Evolutionary conservation across 2,888 invertebrate species (phyloP).

Genomic region (Branchellion lobata): DNA sequence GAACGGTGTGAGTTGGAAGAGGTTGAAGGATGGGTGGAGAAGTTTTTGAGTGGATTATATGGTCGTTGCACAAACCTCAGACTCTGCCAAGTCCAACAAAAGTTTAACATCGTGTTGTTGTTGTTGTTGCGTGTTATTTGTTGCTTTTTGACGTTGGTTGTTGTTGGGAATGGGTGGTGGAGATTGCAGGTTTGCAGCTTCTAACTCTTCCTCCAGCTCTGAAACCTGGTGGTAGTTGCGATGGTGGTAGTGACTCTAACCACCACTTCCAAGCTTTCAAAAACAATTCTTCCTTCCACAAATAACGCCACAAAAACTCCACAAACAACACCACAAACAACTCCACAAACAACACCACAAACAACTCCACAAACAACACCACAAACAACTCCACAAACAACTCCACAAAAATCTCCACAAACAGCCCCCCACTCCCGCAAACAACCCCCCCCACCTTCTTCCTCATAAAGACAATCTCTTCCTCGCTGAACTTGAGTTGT

Average conservation of each 20-base stretch:
- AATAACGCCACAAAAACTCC: no score
- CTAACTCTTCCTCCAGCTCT: conserved; percentile 38
- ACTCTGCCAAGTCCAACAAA: conserved; percentile 82
- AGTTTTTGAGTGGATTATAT: background rate
- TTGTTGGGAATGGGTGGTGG: no score
- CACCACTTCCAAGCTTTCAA: no score
- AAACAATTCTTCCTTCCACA: no score
- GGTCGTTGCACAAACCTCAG: conserved; percentile 82
- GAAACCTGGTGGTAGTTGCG: conserved; percentile 67
- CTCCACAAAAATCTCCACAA: no score
- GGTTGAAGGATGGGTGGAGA: background rate
- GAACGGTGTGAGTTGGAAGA: no score
- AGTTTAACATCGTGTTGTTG: conserved; percentile 73
- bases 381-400: conserved; percentile 87
- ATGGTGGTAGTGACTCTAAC: conserved; percentile 4
- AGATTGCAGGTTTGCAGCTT: conserved; percentile 75
- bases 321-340: no score
- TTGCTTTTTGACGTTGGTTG: no score
- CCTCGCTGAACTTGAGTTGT: conserved; percentile 86
- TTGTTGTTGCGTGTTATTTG: background rate
- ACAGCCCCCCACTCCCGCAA: conserved; percentile 71
- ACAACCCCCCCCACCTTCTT: conserved; percentile 87
- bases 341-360: no score
- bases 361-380: conserved; percentile 68
- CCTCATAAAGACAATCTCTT: conserved; percentile 73